Conservation (phyloP, 2,888 invertebrate species). For the Micropterix aruncella region DNA sequence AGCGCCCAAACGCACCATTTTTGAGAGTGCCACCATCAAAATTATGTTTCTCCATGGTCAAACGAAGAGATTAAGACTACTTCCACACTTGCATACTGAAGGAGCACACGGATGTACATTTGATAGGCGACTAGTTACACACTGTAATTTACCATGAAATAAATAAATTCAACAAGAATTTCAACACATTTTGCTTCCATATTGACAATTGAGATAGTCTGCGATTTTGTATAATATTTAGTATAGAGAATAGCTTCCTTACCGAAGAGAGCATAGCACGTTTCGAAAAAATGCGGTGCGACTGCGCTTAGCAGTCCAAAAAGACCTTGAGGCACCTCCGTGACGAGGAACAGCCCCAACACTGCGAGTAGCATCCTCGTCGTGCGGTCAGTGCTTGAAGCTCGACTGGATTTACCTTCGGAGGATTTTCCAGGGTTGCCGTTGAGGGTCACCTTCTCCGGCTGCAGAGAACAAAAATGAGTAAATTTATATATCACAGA, state of each 20-base stretch:
- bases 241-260: conserved; percentile 19
- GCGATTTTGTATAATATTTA: no score
- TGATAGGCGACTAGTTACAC: no score
- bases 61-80: no score
- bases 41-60: no score
- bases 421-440: background rate
- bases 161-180: no score
- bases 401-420: conserved; percentile 15
- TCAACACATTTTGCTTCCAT: no score
- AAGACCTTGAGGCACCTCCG: conserved; percentile 84
- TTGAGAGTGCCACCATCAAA: no score
- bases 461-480: background rate
- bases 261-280: conserved; percentile 73
- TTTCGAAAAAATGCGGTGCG: conserved; percentile 60
- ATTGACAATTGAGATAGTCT: no score
- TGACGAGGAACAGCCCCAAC: conserved; percentile 71
- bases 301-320: conserved; percentile 67
- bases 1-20: no score
- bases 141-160: no score
- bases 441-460: background rate
- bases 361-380: conserved; percentile 84
- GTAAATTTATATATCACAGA: background rate
- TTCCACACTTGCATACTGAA: no score
- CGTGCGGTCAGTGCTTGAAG: conserved; percentile 59
- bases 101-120: no score